Evolutionary conservation across 92 coral and sea anemone genomes (phyloP).

Genomic region (Phymanthus crucifer): DNA sequence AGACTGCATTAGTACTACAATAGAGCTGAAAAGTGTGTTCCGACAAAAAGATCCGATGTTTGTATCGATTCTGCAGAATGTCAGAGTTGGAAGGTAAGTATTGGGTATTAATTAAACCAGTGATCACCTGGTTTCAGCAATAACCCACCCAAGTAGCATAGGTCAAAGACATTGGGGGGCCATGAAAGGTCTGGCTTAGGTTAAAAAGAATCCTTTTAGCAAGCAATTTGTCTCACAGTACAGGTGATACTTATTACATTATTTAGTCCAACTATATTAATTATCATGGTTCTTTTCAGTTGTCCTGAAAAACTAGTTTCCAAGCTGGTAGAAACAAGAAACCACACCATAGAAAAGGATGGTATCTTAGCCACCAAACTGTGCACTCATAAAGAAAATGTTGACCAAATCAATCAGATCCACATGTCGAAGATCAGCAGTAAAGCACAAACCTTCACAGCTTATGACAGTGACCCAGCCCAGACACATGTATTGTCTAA

Average conservation of each 20-base stretch:
- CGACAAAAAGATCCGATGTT: constrained; percentile 92
- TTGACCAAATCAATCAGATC: constrained; percentile 88
- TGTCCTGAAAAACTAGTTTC: constrained; percentile 73
- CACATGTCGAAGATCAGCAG: constrained; percentile 74
- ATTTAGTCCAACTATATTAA: background rate
- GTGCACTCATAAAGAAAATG: constrained; percentile 96
- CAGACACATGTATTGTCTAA: constrained; percentile 61
- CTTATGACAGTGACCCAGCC: constrained; percentile 81
- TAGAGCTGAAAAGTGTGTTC: constrained; percentile 81
- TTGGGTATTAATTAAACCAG: no score
- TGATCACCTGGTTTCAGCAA: background rate
- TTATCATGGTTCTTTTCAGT: constrained; percentile 32
- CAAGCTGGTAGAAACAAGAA: constrained; percentile 70
- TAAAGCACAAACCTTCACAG: constrained; percentile 63
- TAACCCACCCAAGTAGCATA: no score
- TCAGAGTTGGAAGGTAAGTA: constrained; percentile 94
- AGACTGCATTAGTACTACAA: constrained; percentile 79
- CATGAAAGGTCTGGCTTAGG: no score
- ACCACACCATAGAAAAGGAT: constrained; percentile 67
- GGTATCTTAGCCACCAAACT: constrained; percentile 91
- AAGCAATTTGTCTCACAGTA: background rate
- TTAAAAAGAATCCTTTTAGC: no score
- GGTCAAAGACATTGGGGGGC: no score
- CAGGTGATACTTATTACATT: background rate
- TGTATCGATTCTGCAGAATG: constrained; percentile 85